Evolutionary conservation across 2,888 invertebrate genomes (phyloP).

Genomic region (Blastobasis lacticolella): DNA sequence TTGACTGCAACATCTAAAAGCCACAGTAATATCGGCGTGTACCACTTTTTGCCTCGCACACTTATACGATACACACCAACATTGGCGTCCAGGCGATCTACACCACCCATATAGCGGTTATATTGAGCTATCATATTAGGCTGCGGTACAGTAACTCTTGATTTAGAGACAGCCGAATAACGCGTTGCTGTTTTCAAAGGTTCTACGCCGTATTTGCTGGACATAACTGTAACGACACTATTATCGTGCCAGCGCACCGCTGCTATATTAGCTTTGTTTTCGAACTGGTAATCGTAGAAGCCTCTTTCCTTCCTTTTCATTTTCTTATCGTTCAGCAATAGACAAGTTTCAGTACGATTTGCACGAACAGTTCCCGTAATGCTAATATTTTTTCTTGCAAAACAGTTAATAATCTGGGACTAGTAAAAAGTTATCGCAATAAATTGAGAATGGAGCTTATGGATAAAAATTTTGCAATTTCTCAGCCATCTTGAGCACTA

Average conservation of each 20-base stretch:
- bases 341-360: neutral
- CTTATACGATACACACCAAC: neutral
- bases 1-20: conserved; percentile 13
- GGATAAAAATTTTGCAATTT: neutral
- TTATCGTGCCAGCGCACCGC: conserved; percentile 15
- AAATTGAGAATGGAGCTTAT: neutral
- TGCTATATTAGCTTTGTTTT: conserved; percentile 1
- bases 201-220: conserved; percentile 11
- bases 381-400: neutral
- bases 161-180: conserved; percentile 9
- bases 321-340: neutral
- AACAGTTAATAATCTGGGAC: neutral
- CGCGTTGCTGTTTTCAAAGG: conserved; percentile 10
- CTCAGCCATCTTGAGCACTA: neutral
- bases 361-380: neutral
- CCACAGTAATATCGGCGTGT: conserved; percentile 11
- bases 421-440: neutral
- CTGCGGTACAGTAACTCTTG: conserved; percentile 3
- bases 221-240: conserved; percentile 13
- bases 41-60: conserved; percentile 16
- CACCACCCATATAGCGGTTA: conserved; percentile 11
- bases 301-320: neutral
- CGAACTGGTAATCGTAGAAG: neutral
- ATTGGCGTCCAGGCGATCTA: neutral
- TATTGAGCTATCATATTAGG: conserved; percentile 7